Evolutionary conservation across 2,797 vertebrate genomes (phyloP).

Genomic region (Brachyrhaphis roseni): DNA sequence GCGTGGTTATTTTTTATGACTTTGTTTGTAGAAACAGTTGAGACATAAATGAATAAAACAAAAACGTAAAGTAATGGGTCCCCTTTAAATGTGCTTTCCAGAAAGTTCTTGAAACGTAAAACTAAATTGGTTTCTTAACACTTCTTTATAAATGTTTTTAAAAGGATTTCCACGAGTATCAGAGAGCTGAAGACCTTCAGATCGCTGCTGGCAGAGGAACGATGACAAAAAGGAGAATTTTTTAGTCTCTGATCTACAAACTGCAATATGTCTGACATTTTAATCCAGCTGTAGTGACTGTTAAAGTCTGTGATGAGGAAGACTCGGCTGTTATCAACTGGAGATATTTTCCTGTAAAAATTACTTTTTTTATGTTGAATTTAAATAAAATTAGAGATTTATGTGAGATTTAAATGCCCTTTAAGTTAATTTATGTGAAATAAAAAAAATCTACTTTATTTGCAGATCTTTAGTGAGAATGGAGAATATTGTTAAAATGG

Average conservation of each 20-base stretch:
- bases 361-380: neutral
- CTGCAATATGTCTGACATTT: neutral
- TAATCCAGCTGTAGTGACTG: conserved; percentile 14
- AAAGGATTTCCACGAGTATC: conserved; percentile 91
- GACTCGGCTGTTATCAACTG: neutral
- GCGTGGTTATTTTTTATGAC: no score
- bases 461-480: neutral
- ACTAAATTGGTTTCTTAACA: neutral
- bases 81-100: neutral
- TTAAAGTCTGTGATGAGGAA: neutral
- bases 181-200: conserved; percentile 88
- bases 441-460: neutral
- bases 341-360: neutral
- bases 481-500: neutral
- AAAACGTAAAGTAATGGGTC: no score
- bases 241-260: neutral
- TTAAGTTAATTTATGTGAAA: neutral
- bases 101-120: neutral
- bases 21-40: no score
- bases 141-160: neutral
- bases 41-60: no score
- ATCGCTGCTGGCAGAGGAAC: conserved; percentile 77
- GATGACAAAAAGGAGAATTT: conserved; percentile 22
- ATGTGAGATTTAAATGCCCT: neutral
- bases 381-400: neutral